These are phyloP conservation scores for Epizoanthus ramosus DNA, from an alignment of 92 coral and sea anemone genomes.

Conservation along the genomic window DNA sequence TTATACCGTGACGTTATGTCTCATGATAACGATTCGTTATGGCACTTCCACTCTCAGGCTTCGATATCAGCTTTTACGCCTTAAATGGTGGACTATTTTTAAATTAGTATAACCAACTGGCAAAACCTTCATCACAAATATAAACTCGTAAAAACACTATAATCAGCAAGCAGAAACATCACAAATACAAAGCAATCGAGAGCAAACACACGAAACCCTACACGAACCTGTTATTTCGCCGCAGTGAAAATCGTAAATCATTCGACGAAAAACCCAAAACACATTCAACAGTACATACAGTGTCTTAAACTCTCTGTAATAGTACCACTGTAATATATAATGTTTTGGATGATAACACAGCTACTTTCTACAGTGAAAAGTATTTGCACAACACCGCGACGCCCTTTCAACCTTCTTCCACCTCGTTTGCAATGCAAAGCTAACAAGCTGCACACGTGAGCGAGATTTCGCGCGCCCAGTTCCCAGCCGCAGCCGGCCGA, in stretches of 20 bases:
- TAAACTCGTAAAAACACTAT: no score
- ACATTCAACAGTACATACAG: not conserved
- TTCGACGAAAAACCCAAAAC: not conserved
- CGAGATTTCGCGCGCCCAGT: constrained; percentile 8
- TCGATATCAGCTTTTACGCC: no score
- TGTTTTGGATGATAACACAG: not conserved
- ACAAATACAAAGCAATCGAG: no score
- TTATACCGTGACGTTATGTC: no score
- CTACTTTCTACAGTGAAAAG: not conserved
- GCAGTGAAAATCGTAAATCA: not conserved
- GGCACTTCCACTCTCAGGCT: no score
- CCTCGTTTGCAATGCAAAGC: not conserved
- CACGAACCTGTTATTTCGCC: no score
- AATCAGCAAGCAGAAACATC: no score
- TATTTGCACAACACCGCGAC: not conserved
- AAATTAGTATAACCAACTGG: no score
- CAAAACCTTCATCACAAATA: no score
- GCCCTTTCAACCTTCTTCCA: not conserved
- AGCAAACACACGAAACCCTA: no score
- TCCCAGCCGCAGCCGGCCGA: not conserved
- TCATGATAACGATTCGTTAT: no score
- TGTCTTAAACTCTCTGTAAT: not conserved
- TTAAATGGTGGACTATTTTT: no score
- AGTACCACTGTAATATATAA: not conserved
- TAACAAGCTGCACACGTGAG: constrained; percentile 13